Base-by-base conservation (phyloP, 1,140 invertebrate genomes). In the Cyphomyrmex costatus region DNA sequence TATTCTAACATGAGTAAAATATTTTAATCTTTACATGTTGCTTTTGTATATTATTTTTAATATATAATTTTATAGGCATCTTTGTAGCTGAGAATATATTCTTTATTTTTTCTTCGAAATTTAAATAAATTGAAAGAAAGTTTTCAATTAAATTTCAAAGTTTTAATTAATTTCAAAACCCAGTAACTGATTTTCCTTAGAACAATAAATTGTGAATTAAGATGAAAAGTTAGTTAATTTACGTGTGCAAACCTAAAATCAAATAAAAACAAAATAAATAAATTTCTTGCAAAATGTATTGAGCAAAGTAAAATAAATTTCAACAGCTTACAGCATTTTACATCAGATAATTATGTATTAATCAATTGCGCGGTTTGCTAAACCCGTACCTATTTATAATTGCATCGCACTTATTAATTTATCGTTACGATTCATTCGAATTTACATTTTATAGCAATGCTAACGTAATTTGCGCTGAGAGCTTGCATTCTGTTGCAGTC, bases 391-490 rank as follows among this genome's bases (percentile, higher is more conserved):
- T 82, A 46, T 82, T 73, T 68, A 58, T 73, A 71, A 82, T 71
- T 82, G 36, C 66, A 21, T 82, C 27, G n/a, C 2, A 82, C 79
- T 82, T 82, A 82, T 82, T 73, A 82, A 82, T 82, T 58, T 82
- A 73, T 71, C 79, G n/a, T 51, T 73, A 60, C 79, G 66, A 82
- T 73, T 82, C 24, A 10, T 73, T 46, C 24, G 24, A 73, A 82
- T 82, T 82, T 71, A 19, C 66, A 71, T 82, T 58, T 71, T 82
- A 73, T 42, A 56, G 21, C 63, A 79, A 1, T 14, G n/a, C n/a
- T 24, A 51, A 27, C 7, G 12, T 60, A 58, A 73, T 73, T 46
- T 27, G 14, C 78, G 30, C 16, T 42, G 46, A 66, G 33, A 70
- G 51, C 2, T n/a, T 16, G 33, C 12, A 14, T 33, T 2, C 12